Evolutionary conservation across 2,888 invertebrate genomes (phyloP).

Genomic region (Aelia acuminata): DNA sequence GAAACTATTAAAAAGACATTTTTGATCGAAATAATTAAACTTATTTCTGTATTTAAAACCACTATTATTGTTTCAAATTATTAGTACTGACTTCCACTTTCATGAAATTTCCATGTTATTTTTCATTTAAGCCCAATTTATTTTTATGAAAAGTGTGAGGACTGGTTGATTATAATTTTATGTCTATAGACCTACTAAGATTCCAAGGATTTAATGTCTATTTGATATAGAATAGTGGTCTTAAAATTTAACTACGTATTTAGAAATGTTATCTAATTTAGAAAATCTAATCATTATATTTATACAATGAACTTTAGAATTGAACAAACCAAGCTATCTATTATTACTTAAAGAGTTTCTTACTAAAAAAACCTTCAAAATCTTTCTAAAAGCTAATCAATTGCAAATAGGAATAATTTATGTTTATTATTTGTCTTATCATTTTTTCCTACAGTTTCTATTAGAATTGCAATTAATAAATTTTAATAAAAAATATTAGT

Average conservation of each 20-base stretch:
- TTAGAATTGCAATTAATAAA: neutral
- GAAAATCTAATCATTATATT: neutral
- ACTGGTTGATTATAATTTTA: neutral
- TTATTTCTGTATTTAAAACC: neutral
- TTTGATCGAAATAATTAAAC: neutral
- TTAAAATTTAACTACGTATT: neutral
- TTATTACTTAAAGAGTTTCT: neutral
- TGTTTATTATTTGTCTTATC: neutral
- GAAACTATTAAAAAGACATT: neutral
- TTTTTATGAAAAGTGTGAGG: no score
- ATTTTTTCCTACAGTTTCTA: neutral
- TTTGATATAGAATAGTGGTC: neutral
- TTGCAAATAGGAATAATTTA: neutral
- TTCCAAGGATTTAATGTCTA: neutral
- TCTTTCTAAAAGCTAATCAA: neutral
- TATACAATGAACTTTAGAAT: neutral
- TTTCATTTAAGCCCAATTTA: no score
- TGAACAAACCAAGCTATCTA: neutral
- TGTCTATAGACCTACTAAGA: neutral
- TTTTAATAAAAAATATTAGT: neutral
- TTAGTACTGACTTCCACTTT: neutral
- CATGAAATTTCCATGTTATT: no score
- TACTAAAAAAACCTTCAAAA: neutral
- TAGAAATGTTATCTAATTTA: neutral
- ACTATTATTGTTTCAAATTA: neutral